Conservation (phyloP, 2,113 vertebrate genomes). For the Clarias gariepinus region DNA sequence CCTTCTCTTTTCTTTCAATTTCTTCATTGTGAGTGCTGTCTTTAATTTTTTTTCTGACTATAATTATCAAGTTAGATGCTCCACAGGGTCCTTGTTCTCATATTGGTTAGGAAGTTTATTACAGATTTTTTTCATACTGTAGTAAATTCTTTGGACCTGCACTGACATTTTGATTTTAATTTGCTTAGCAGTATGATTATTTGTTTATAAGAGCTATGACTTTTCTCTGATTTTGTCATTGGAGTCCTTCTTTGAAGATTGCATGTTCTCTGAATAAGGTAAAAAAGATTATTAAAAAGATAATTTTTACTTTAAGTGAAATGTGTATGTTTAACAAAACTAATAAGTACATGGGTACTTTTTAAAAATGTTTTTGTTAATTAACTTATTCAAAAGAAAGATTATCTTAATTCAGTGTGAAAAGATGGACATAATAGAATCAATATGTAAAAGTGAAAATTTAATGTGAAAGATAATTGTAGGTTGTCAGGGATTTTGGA, state of each 20-base stretch:
- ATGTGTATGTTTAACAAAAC: background rate
- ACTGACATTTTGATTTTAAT: background rate
- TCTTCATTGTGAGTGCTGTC: background rate
- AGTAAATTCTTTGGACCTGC: background rate
- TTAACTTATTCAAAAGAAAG: background rate
- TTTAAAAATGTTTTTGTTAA: background rate
- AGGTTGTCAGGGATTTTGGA: background rate
- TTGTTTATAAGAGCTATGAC: background rate
- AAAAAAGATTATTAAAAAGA: background rate
- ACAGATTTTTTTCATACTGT: background rate
- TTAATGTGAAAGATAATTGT: background rate
- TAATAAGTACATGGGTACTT: background rate
- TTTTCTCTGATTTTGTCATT: background rate
- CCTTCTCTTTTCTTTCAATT: no score
- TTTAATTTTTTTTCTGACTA: background rate
- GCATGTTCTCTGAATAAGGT: no score
- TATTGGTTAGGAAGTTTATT: background rate
- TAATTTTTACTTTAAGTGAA: background rate
- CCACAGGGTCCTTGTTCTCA: background rate
- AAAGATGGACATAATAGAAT: background rate
- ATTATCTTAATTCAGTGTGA: background rate
- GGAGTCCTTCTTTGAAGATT: background rate
- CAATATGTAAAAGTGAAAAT: background rate
- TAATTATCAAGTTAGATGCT: background rate
- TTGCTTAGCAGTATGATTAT: background rate